Base-by-base conservation (phyloP, 2,797 vertebrate genomes). In the Semotilus atromaculatus region DNA sequence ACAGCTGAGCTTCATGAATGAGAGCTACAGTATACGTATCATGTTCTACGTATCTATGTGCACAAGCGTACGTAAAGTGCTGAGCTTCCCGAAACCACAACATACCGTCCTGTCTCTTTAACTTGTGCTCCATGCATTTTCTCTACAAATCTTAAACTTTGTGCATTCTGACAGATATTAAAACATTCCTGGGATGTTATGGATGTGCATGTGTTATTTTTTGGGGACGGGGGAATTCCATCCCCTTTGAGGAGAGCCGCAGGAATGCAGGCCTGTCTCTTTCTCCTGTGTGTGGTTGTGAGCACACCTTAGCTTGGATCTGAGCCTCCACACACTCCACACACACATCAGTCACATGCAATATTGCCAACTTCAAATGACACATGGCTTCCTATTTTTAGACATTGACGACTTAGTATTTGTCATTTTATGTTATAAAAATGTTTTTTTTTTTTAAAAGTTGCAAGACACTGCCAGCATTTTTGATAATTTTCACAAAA, bases 231-330 rank as follows among this genome's bases (percentile, higher is more conserved):
- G 92, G 93, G 95, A 96, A 80, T 81, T 92, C 94, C 92, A 94
- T 92, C 91, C 88, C 93, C 93, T 97, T 95, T 94, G 94, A 96
- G 94, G 92, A 91, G 94, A 95, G 95, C 96, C 96, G 89, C 96
- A 97, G 96, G 95, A 96, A 96, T 96, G 95, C 90, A 92, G 77
- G 91, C 89, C 90, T 93, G 95, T 95, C 95, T 96, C 92, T 93
- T 94, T 93, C 94, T 92, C 93, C 88, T 85, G 89, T 23, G 36
- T 75, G 67, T 80, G 29, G 38, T 75, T 91, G 82, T 83, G 87
- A 86, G 80, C 85, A 90, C 90, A 92, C 91, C 93, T 94, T 85
- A 88, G 92, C 91, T 90, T 81, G 88, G 31, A 53, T 48, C 60
- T 9, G 1, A 73, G 31, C 43, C 58, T 64, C 26, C 18, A 16